phyloP scores from a whole-genome alignment of 1,140 invertebrate genomes.

The Sipha flava region DNA sequence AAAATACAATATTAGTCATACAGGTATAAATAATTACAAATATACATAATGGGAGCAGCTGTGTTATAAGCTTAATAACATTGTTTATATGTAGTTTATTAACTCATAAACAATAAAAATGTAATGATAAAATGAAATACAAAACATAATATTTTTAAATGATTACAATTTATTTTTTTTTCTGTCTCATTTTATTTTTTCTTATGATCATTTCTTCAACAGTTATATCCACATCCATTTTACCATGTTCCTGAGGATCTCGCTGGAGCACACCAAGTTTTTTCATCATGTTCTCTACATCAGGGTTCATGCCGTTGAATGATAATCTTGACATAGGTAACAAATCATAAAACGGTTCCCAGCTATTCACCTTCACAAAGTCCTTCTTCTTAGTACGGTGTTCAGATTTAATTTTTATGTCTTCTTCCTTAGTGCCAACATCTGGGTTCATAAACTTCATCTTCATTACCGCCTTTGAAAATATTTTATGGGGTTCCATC shows the following conservation, averaged over 20 bases:
- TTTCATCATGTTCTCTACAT: slow-evolving; percentile 13
- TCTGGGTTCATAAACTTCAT: slow-evolving; percentile 24
- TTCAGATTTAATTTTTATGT: not conserved
- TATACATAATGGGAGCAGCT: too few species aligned
- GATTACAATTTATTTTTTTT: not conserved
- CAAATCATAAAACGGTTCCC: slow-evolving; percentile 15
- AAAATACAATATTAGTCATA: too few species aligned
- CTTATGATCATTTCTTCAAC: slow-evolving; percentile 23
- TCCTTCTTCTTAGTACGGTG: not conserved
- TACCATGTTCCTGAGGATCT: slow-evolving; percentile 8
- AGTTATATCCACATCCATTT: slow-evolving; percentile 23
- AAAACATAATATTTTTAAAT: not conserved
- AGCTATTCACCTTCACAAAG: not conserved
- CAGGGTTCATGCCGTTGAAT: slow-evolving; percentile 1
- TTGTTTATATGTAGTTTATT: too few species aligned
- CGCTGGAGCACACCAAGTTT: slow-evolving; percentile 2
- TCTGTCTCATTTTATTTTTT: slow-evolving; percentile 24
- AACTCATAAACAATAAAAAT: too few species aligned
- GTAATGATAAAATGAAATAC: not conserved
- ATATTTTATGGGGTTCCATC: not conserved
- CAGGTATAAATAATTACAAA: too few species aligned
- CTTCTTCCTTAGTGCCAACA: not conserved
- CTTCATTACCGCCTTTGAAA: slow-evolving; percentile 9
- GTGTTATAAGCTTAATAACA: too few species aligned
- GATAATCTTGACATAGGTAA: not conserved